phyloP scores from a whole-genome alignment of 2,888 invertebrate genomes.

The Limenitis camilla region DNA sequence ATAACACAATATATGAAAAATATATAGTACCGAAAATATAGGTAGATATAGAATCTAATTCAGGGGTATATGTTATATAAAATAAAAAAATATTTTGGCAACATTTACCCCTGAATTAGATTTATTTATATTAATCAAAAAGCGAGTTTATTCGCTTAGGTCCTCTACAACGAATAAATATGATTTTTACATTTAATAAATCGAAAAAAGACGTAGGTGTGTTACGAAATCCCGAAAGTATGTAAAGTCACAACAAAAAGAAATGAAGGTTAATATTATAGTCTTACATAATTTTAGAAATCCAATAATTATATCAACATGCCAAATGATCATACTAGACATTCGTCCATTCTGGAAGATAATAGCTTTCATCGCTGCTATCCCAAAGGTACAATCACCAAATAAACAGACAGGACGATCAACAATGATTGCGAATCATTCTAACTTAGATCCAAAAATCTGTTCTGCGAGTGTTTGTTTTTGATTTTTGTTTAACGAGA shows the following conservation, averaged over 20 bases:
- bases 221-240: no score
- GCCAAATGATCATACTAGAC: not conserved
- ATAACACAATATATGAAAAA: slow-evolving; percentile 42
- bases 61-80: no score
- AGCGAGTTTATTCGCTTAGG: no score
- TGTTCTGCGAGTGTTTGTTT: slow-evolving; percentile 67
- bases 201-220: no score
- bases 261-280: not conserved
- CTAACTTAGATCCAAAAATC: slow-evolving; percentile 66
- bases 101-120: no score
- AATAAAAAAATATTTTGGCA: no score
- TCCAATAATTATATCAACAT: not conserved
- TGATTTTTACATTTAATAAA: no score
- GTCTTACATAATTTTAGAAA: not conserved
- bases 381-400: slow-evolving; percentile 57
- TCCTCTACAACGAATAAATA: no score
- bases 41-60: no score
- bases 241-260: no score
- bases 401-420: slow-evolving; percentile 41
- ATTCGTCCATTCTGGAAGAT: slow-evolving; percentile 23
- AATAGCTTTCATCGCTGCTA: slow-evolving; percentile 37
- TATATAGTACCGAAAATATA: slow-evolving; percentile 18
- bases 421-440: slow-evolving; percentile 62
- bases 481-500: slow-evolving; percentile 75
- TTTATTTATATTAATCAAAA: no score